These are phyloP conservation scores for Phymorhynchus buccinoides DNA, from an alignment of 1,140 invertebrate genomes.

Conservation along the genomic window DNA sequence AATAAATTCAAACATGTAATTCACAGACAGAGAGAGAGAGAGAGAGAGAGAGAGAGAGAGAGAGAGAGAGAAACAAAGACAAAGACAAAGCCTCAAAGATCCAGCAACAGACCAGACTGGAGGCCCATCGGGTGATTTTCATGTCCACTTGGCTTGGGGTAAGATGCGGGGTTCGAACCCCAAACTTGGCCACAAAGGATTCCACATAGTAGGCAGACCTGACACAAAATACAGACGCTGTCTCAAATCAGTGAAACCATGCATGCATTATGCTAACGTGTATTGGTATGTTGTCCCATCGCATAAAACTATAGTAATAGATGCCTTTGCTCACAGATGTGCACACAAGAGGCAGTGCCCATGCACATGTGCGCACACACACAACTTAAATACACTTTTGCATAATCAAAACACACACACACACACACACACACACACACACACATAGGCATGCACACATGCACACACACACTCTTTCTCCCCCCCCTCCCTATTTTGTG, in stretches of 20 bases:
- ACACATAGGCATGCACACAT: no score
- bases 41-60: background rate
- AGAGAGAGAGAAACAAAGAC: background rate
- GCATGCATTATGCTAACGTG: no score
- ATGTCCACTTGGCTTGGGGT: slow-evolving; percentile 88
- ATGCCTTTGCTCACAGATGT: background rate
- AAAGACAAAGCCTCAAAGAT: background rate
- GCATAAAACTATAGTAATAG: no score
- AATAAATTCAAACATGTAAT: no score
- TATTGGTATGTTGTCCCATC: no score
- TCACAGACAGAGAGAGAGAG: background rate
- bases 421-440: no score
- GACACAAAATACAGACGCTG: background rate
- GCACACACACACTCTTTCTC: no score
- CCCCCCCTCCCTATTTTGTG: no score
- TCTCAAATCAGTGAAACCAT: no score
- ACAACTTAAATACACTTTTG: no score
- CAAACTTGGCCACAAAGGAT: slow-evolving; percentile 84
- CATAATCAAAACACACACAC: no score
- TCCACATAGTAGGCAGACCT: slow-evolving; percentile 94
- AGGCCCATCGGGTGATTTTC: slow-evolving; percentile 81
- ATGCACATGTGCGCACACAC: no score
- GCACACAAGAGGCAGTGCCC: background rate
- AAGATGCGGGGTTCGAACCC: slow-evolving; percentile 86
- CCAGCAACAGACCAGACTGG: slow-evolving; percentile 81